These are phyloP conservation scores for Melanchra persicariae DNA, from an alignment of 2,888 invertebrate genomes.

Conservation along the genomic window DNA sequence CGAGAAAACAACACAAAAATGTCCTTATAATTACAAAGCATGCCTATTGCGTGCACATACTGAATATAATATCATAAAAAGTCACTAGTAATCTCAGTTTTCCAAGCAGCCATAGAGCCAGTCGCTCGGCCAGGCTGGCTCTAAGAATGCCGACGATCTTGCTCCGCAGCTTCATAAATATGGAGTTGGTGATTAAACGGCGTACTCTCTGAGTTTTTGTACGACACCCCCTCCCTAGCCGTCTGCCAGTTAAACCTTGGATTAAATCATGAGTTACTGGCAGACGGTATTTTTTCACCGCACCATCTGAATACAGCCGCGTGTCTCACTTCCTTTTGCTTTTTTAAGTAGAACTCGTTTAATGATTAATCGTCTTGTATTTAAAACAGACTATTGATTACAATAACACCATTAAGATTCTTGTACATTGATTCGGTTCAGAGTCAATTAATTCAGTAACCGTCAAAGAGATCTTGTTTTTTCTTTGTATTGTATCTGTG, in stretches of 20 bases:
- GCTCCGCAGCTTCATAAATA: slow-evolving; percentile 85
- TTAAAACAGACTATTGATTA: slow-evolving; percentile 49
- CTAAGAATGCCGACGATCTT: slow-evolving; percentile 86
- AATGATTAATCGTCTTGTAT: slow-evolving; percentile 42
- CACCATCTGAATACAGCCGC: slow-evolving; percentile 48
- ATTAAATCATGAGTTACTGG: slow-evolving; percentile 70
- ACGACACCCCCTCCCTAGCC: slow-evolving; percentile 66
- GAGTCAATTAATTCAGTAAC: slow-evolving; percentile 40
- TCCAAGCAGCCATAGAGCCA: slow-evolving; percentile 64
- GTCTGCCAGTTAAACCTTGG: slow-evolving; percentile 63
- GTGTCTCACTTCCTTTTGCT: slow-evolving; percentile 55
- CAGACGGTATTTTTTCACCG: slow-evolving; percentile 52
- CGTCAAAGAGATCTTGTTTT: slow-evolving; percentile 23
- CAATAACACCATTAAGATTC: slow-evolving; percentile 45
- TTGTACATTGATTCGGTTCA: slow-evolving; percentile 45
- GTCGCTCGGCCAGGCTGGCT: slow-evolving; percentile 66
- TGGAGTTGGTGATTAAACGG: slow-evolving; percentile 86
- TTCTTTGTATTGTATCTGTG: slow-evolving; percentile 2
- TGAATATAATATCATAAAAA: slow-evolving; percentile 64
- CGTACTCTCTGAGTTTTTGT: slow-evolving; percentile 80
- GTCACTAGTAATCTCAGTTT: slow-evolving; percentile 72
- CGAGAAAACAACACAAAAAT: slow-evolving; percentile 51
- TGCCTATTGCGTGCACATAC: slow-evolving; percentile 50
- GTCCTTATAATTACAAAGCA: slow-evolving; percentile 47
- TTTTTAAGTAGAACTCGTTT: slow-evolving; percentile 52